Evolutionary conservation across 2,888 invertebrate genomes (phyloP), one percentile per base, ranked within the genome.

Genomic region (Drosophila acutilabella): DNA sequence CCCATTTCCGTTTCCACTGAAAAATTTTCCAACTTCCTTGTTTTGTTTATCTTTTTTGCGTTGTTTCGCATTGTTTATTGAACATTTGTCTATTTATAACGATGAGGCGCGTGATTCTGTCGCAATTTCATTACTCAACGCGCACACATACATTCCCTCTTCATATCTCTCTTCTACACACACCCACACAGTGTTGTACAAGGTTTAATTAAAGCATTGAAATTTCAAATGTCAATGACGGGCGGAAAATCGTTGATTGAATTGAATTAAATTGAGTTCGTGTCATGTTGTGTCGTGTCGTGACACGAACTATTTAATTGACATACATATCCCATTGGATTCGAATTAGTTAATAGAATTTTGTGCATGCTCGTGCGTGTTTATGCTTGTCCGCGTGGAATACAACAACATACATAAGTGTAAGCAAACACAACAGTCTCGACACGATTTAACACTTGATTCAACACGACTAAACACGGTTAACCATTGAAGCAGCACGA

Each of bases 91-190:
- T 79, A 79, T 84, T 74, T 81, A 71, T 66, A 77, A 52, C 60
- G 64, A 58, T 51, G 64, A 73, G 52, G 64, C 64, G 64, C 71
- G 65, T 74, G 79, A 78, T 79, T 74, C 64, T 73, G 61, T 62
- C 75, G 59, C 71, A 76, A 76, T 85, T 82, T 66, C 68, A 80
- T 78, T 80, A 76, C 76, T 78, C 71, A 74, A 80, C 65, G 62
- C 57, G 41, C 61, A 52, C 57, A 20, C 61, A 53, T 26, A 60
- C 23, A 52, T 61, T 48, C 53, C 41, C 53, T 30, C 36, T 36
- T 2, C 1, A 10, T 3, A 10, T 11, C 53, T 16, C 20, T 7
- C 42, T 18, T 30, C 10, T 48, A 50, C 3, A 41, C 47, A 38
- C 16, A 30, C 33, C 16, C 40, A 48, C 16, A 44, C 36, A 30